Evolutionary conservation across 2,888 invertebrate species (phyloP).

Genomic region (Dinocampus coccinellae): DNA sequence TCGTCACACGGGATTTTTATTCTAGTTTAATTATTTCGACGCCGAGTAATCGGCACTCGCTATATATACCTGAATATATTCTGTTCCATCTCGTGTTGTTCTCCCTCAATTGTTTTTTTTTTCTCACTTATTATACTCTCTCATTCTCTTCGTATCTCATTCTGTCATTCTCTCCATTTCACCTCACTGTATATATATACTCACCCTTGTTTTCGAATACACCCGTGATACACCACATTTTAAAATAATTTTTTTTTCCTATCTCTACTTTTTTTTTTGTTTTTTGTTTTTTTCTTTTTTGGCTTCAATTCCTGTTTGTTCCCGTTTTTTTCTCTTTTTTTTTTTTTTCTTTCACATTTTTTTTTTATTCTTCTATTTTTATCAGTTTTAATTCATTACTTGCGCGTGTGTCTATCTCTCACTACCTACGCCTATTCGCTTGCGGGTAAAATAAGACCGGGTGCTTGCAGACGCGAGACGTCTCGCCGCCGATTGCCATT

Average conservation of each 20-base stretch:
- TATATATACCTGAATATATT: constrained; percentile 36
- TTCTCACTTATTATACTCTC: constrained; percentile 15
- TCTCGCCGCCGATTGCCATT: constrained; percentile 48
- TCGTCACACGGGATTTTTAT: constrained; percentile 57
- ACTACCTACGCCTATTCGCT: constrained; percentile 26
- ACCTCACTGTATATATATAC: neutral
- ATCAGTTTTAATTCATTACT: constrained; percentile 18
- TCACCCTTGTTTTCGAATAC: constrained; percentile 5
- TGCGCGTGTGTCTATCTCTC: neutral
- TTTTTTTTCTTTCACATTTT: constrained; percentile 5
- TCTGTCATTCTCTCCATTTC: neutral
- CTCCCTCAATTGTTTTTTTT: too few species aligned
- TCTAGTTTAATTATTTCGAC: constrained; percentile 64
- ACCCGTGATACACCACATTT: constrained; percentile 8
- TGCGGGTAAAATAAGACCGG: constrained; percentile 27
- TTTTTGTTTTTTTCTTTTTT: neutral
- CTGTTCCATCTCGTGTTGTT: constrained; percentile 17
- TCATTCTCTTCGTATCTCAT: neutral
- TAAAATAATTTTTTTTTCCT: neutral
- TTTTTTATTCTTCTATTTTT: neutral
- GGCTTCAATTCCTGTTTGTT: neutral
- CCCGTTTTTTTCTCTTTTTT: neutral
- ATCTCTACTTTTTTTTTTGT: too few species aligned
- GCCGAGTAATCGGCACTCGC: constrained; percentile 55
- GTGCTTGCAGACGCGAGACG: constrained; percentile 29